These are phyloP conservation scores for Pollimyrus isidori DNA, from an alignment of 2,113 vertebrate genomes.

Conservation along the genomic window DNA sequence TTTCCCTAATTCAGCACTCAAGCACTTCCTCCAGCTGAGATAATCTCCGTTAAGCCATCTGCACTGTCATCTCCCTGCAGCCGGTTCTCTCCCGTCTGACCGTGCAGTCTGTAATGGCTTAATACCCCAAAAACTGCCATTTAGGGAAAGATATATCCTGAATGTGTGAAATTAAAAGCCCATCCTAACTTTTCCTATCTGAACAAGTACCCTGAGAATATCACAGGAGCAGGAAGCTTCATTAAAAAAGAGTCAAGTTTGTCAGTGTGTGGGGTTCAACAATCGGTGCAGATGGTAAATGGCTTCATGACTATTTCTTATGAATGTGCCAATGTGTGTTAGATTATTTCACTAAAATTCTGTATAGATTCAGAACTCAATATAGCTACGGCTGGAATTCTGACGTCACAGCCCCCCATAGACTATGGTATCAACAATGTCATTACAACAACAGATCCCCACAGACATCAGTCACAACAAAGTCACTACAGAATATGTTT, in stretches of 20 bases:
- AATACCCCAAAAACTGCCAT: slow-evolving; percentile 25
- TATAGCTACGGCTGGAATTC: background rate
- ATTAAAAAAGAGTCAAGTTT: background rate
- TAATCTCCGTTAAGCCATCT: slow-evolving; percentile 79
- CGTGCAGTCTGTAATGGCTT: slow-evolving; percentile 26
- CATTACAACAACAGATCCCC: background rate
- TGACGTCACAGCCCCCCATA: background rate
- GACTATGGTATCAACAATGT: background rate
- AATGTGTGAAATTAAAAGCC: background rate
- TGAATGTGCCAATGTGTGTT: background rate
- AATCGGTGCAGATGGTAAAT: background rate
- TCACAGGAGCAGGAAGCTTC: background rate
- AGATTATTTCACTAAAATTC: background rate
- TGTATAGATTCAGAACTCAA: background rate
- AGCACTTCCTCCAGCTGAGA: slow-evolving; percentile 65
- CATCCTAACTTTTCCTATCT: background rate
- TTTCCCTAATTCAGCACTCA: slow-evolving; percentile 55
- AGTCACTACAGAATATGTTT: background rate
- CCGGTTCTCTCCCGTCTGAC: slow-evolving; percentile 26
- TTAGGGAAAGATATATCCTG: background rate
- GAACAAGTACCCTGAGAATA: background rate
- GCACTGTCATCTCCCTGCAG: slow-evolving; percentile 48
- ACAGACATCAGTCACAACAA: background rate
- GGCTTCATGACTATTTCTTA: background rate
- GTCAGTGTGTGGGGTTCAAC: background rate